Evolutionary conservation across 2,113 vertebrate genomes (phyloP), one percentile per base, ranked within the genome.

Genomic region (Merops nubicus): DNA sequence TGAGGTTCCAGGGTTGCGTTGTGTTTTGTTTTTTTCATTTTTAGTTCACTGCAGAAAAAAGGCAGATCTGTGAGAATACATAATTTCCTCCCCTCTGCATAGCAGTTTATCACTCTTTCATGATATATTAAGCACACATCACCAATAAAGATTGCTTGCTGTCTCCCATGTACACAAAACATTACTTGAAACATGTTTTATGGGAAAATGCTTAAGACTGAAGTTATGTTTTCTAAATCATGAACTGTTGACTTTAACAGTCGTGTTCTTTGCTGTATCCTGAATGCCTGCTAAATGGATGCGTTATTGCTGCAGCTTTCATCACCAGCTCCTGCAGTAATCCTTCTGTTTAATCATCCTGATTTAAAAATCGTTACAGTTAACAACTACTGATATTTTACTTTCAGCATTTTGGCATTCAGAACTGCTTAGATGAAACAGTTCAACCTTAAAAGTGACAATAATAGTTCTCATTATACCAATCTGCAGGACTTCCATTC

Each of bases 281-380:
- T 73, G 33, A 95, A 74, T 81, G 91, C 50, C 14, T 85, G 89
- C 76, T 96, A 93, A 96, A 96, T 64, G 74, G 56, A 79, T 88
- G 65, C 62, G 56, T 88, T 91, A 70, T 88, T 85, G 73, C 92
- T 76, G 69, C 47, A 59, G 36, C 48, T 91, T 97, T 97, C 96
- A 95, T 95, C 82, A 85, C 13, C 60, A 91, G 28, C 74, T 97
- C 69, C 91, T 96, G 88, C 70, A 91, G 80, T 95, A 97, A 98
- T 97, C 83, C 53, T 88, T 97, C 95, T 97, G 91, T 94, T 96
- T 97, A 98, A 98, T 93, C 85, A 97, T 91, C 84, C 94, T 92
- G 88, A 95, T 97, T 97, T 96, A 95, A 97, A 98, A 97, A 96
- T 97, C 95, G 81, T 97, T 96, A 95, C 89, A 79, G 51, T 90